These are phyloP conservation scores for Tetranychus piercei DNA, from an alignment of 2,888 invertebrate species.

Conservation along the genomic window DNA sequence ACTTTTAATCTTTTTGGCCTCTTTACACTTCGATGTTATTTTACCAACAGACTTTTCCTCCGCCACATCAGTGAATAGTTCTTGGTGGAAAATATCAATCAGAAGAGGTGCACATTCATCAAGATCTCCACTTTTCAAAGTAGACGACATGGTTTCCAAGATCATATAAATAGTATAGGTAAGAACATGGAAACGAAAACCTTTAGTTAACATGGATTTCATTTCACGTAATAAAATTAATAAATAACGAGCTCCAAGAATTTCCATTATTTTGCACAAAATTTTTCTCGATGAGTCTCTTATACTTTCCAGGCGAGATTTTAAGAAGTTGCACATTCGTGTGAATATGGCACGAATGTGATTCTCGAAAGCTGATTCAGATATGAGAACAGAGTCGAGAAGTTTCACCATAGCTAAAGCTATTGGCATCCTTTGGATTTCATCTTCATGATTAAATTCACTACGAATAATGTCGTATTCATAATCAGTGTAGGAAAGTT, in stretches of 20 bases:
- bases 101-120: slow-evolving; percentile 56
- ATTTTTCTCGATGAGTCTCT: slow-evolving; percentile 66
- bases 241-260: slow-evolving; percentile 64
- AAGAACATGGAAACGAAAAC: slow-evolving; percentile 82
- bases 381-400: slow-evolving; percentile 56
- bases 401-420: slow-evolving; percentile 80
- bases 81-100: slow-evolving; percentile 44
- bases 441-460: slow-evolving; percentile 43
- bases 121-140: slow-evolving; percentile 57
- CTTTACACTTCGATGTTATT: slow-evolving; percentile 48
- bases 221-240: slow-evolving; percentile 59
- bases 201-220: slow-evolving; percentile 55
- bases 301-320: slow-evolving; percentile 68
- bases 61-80: slow-evolving; percentile 65
- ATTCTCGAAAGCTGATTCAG: slow-evolving; percentile 46
- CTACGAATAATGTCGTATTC: slow-evolving; percentile 39
- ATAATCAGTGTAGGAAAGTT: slow-evolving; percentile 28
- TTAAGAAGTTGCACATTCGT: slow-evolving; percentile 60
- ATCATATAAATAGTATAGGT: slow-evolving; percentile 71
- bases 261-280: slow-evolving; percentile 70
- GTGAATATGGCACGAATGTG: slow-evolving; percentile 65
- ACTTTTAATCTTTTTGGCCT: slow-evolving; percentile 50
- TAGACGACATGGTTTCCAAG: slow-evolving; percentile 48
- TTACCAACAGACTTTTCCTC: slow-evolving; percentile 82
- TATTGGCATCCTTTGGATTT: slow-evolving; percentile 71